Percentiles rank a stretch among this genome's conserved stretches.
Evolutionary conservation across 92 coral and sea anemone genomes (phyloP).

Genomic region (Zoanthus sansibaricus): DNA sequence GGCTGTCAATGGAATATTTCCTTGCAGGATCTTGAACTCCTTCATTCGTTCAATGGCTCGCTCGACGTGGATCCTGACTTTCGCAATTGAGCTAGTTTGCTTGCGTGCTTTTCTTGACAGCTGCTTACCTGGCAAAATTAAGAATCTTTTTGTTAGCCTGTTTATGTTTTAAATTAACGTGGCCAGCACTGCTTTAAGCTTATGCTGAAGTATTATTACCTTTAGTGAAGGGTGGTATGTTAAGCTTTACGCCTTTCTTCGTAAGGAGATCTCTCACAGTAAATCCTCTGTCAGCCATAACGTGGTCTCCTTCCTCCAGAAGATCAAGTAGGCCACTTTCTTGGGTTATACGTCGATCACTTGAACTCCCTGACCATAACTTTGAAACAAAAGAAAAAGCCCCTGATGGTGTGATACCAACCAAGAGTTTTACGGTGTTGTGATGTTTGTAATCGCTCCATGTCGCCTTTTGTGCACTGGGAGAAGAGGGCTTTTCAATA

Average conservation of each 20-base stretch:
- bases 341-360: not conserved
- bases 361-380: conserved; percentile 5
- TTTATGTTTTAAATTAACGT: too few relatives aligned
- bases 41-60: too few relatives aligned
- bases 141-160: too few relatives aligned
- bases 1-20: too few relatives aligned
- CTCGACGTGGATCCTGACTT: too few relatives aligned
- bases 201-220: not conserved
- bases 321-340: conserved; percentile 17
- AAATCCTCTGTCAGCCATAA: conserved; percentile 18
- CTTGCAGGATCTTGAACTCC: too few relatives aligned
- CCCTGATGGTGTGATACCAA: not conserved
- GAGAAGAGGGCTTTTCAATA: not conserved
- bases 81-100: too few relatives aligned
- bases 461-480: not conserved
- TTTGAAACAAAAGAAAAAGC: conserved; percentile 6
- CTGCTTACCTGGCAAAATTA: too few relatives aligned
- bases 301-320: conserved; percentile 10
- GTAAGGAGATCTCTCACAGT: not conserved
- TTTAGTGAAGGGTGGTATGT: not conserved
- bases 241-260: not conserved
- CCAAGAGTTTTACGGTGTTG: not conserved
- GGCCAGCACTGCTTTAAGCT: too few relatives aligned
- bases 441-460: conserved; percentile 28
- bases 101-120: too few relatives aligned